Evolutionary conservation across 2,888 invertebrate genomes (phyloP).

Genomic region (Ischnus inquisitorius): DNA sequence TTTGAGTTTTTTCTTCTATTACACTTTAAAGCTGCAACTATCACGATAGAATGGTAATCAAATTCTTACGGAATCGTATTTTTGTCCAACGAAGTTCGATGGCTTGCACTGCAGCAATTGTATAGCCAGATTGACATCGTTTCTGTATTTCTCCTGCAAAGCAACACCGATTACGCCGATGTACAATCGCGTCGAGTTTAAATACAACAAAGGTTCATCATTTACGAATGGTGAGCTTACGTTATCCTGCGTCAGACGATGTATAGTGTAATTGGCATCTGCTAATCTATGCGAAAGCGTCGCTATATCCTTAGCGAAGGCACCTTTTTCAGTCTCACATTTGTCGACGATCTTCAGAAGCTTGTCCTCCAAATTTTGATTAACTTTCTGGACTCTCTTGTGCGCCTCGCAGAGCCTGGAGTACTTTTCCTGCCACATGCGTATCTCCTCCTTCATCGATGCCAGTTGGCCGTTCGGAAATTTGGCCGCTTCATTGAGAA

Average conservation of each 20-base stretch:
- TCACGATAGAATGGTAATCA: conserved; percentile 22
- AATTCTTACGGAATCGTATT: conserved; percentile 93
- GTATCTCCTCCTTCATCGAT: conserved; percentile 93
- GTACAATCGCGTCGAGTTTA: too few relatives aligned
- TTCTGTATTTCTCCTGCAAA: conserved; percentile 96
- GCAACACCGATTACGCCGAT: conserved; percentile 40
- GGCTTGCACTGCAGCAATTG: conserved; percentile 98
- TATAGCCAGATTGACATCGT: conserved; percentile 97
- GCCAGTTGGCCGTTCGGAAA: conserved; percentile 91
- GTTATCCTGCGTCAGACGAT: conserved; percentile 94
- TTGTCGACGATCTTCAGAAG: conserved; percentile 96
- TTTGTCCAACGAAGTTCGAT: conserved; percentile 96
- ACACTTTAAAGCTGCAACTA: not conserved
- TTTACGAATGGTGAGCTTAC: conserved; percentile 86
- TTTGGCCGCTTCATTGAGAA: conserved; percentile 90
- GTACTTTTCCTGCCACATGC: conserved; percentile 97
- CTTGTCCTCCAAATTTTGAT: conserved; percentile 98
- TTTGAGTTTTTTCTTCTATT: too few relatives aligned
- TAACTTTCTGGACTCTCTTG: conserved; percentile 96
- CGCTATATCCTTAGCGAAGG: conserved; percentile 94
- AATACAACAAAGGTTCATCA: too few relatives aligned
- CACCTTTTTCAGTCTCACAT: conserved; percentile 95
- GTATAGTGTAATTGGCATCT: conserved; percentile 94
- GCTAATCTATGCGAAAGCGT: conserved; percentile 93
- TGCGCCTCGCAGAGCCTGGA: conserved; percentile 96